Evolutionary conservation across 2,888 invertebrate species (phyloP).

Genomic region (Orthonevra nobilis): DNA sequence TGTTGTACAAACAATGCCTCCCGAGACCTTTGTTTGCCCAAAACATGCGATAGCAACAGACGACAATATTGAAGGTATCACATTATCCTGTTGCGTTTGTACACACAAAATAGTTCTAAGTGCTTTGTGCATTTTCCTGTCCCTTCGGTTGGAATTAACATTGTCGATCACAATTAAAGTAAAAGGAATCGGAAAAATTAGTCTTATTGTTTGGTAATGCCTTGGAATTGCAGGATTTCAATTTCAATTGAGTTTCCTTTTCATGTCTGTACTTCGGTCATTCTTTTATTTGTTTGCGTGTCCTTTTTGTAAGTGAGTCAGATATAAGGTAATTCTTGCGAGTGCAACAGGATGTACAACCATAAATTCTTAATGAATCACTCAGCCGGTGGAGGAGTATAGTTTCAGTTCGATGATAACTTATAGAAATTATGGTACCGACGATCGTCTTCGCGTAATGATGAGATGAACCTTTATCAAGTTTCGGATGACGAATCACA

Average conservation of each 20-base stretch:
- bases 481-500: too few relatives aligned
- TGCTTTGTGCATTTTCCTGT: constrained; percentile 30
- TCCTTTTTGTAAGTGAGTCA: constrained; percentile 48
- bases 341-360: constrained; percentile 35
- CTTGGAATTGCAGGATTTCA: constrained; percentile 38
- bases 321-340: not conserved
- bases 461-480: too few relatives aligned
- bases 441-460: too few relatives aligned
- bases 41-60: constrained; percentile 56
- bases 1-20: constrained; percentile 73
- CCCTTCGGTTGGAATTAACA: constrained; percentile 51
- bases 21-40: constrained; percentile 64
- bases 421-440: too few relatives aligned
- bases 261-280: constrained; percentile 4
- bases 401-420: too few relatives aligned
- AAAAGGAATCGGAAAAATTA: constrained; percentile 61
- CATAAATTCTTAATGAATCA: not conserved
- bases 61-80: constrained; percentile 50
- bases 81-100: constrained; percentile 40
- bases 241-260: constrained; percentile 43
- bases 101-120: constrained; percentile 6
- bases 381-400: too few relatives aligned
- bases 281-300: constrained; percentile 29
- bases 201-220: constrained; percentile 68
- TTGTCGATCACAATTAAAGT: constrained; percentile 39